Evolutionary conservation across 2,113 vertebrate species (phyloP).

Genomic region (Phyllopteryx taeniolatus): DNA sequence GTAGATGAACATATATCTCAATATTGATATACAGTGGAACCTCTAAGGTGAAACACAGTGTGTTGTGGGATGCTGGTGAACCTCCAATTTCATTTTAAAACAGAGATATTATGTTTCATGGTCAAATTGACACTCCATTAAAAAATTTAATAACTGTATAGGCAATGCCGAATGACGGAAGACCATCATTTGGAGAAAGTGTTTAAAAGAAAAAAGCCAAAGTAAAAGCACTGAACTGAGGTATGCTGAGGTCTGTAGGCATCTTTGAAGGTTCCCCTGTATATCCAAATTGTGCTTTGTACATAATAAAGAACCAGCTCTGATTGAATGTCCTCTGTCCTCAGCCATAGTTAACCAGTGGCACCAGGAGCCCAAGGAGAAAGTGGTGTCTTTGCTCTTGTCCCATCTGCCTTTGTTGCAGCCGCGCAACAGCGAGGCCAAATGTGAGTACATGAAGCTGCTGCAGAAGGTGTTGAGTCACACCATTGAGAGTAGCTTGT

Average conservation of each 20-base stretch:
- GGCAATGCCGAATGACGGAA: not conserved
- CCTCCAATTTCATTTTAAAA: not conserved
- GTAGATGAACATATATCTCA: conserved; percentile 56
- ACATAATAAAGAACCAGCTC: not conserved
- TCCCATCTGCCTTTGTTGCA: conserved; percentile 91
- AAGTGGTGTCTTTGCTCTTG: conserved; percentile 86
- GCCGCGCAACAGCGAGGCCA: conserved; percentile 89
- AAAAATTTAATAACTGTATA: too few relatives aligned
- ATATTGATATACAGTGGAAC: not conserved
- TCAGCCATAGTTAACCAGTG: conserved; percentile 88
- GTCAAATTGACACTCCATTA: too few relatives aligned
- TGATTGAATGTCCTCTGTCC: conserved; percentile 1
- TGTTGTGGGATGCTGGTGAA: not conserved
- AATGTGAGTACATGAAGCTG: conserved; percentile 94
- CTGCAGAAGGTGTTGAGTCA: conserved; percentile 91
- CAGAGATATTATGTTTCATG: not conserved
- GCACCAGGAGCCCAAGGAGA: conserved; percentile 91
- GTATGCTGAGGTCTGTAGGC: not conserved
- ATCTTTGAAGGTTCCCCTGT: not conserved
- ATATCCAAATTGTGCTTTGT: not conserved
- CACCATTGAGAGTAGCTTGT: conserved; percentile 91
- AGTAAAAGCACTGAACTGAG: not conserved
- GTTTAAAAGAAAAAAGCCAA: not conserved
- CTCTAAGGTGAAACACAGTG: not conserved
- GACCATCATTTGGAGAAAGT: not conserved